Conservation (phyloP, 53 echinoderm and acorn worm genomes). For the Paracentrotus lividus region DNA sequence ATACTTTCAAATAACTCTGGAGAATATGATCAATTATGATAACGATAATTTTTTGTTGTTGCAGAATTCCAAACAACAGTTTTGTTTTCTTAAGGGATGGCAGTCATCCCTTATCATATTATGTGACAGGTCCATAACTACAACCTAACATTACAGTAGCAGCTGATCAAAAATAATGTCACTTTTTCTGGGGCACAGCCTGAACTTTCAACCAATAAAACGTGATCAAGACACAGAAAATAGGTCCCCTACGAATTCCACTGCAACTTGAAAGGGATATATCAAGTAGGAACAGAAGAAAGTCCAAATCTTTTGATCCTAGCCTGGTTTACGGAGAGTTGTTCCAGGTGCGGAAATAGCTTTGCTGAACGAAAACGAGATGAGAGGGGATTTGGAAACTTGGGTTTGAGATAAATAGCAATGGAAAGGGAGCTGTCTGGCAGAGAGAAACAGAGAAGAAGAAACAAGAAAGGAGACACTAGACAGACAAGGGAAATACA, state of each 20-base stretch:
- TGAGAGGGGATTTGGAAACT: constrained; percentile 43
- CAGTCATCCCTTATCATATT: not conserved
- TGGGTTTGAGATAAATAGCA: not conserved
- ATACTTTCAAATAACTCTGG: no score
- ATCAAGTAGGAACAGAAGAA: not conserved
- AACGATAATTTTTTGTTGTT: no score
- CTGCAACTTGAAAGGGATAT: constrained; percentile 24
- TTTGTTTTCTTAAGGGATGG: not conserved
- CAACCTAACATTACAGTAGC: not conserved
- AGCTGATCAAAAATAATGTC: not conserved
- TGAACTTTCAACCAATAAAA: constrained; percentile 24
- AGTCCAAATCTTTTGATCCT: not conserved
- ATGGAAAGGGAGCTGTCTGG: constrained; percentile 21
- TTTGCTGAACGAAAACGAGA: constrained; percentile 46
- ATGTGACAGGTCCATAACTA: not conserved
- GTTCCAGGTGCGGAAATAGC: constrained; percentile 49
- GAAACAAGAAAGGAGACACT: not conserved
- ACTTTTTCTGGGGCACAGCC: not conserved
- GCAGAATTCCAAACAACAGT: not conserved
- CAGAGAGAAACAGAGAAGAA: not conserved
- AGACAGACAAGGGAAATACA: not conserved
- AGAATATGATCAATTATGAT: no score
- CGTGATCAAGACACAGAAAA: not conserved
- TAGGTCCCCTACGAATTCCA: not conserved
- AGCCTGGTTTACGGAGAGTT: constrained; percentile 38